Base-by-base conservation (phyloP, 2,113 vertebrate species). In the Scomber scombrus region DNA sequence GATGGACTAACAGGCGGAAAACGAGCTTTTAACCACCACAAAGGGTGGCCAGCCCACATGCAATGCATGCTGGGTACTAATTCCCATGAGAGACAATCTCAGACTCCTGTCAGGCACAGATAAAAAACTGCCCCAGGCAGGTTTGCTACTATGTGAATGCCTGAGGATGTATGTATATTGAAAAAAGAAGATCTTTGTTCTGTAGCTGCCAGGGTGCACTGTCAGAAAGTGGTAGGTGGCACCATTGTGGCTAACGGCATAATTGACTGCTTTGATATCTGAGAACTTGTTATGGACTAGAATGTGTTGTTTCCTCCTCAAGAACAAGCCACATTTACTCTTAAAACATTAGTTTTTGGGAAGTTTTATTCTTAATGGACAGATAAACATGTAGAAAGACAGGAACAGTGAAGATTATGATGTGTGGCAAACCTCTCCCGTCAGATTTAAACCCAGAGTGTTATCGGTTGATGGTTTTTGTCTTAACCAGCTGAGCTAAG, bases 1-100 rank as follows among this genome's bases (percentile, higher is more conserved):
- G 96, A 96, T 94, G 95, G 95, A 94, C 96, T 98, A 99, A 99
- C 97, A 99, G 96, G 97, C 98, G 97, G 96, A 99, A 99, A 99
- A 99, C 98, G 96, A 99, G 98, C 98, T 98, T 97, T 97, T 98
- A 97, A 98, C 96, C 95, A 91, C 88, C 96, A 97, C 97, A 97
- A 98, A 98, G 97, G 96, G 96, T 97, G 97, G 96, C 94, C 94
- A 93, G 95, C 96, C 95, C 94, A 93, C 94, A 80, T 82, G 91
- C 90, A 90, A 88, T 84, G 92, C 88, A 92, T 92, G 92, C 89
- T 94, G 92, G 91, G 91, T 91, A 90, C 82, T 80, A 87, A 93
- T 91, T 89, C 91, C 87, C 88, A 88, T 85, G 86, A 91, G 92
- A 90, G 85, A 90, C 85, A 80, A 85, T 93, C 89, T 93, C 87